Base-by-base conservation (phyloP, 2,113 vertebrate species). In the Oreochromis tanganicae region DNA sequence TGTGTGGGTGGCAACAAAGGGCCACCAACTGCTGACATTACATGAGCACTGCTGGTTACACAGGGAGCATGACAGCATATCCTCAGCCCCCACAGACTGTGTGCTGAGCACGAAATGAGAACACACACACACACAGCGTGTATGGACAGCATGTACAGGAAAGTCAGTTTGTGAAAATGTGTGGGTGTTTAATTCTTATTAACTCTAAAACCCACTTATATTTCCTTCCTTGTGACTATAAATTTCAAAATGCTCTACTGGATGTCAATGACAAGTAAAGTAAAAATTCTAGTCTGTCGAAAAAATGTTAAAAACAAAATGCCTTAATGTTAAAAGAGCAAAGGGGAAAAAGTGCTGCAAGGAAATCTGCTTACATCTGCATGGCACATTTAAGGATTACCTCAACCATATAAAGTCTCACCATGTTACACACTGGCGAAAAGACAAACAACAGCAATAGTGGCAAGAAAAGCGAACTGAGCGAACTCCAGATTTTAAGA, bases 401-500 rank as follows among this genome's bases (percentile, higher is more conserved):
- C 85, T 92, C 88, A 89, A 90, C 86, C 91, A 81, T 84, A 88
- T 85, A 92, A 92, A 92, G 91, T 92, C 85, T 85, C 73, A 90
- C 81, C 81, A 80, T 85, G 93, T 93, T 93, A 89, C 83, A 90
- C 87, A 52, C 87, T 66, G 59, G 66, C 55, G 87, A 87, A 91
- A 91, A 94, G 87, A 93, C 90, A 94, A 95, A 94, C 90, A 93
- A 92, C 91, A 95, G 91, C 92, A 88, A 87, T 78, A 87, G 90
- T 85, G 87, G 87, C 85, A 82, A 91, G 82, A 89, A 89, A 94
- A 93, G 81, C 73, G 11, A 38, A 68, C 87, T 78, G 73, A 19
- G 89, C 82, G 48, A 46, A 85, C 84, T 85, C 84, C 88, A 93
- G 87, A 93, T 90, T 90, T 91, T 36, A 88, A 92, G 59, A 87